Evolutionary conservation across 2,888 invertebrate species (phyloP).

Genomic region (Theretra japonica): DNA sequence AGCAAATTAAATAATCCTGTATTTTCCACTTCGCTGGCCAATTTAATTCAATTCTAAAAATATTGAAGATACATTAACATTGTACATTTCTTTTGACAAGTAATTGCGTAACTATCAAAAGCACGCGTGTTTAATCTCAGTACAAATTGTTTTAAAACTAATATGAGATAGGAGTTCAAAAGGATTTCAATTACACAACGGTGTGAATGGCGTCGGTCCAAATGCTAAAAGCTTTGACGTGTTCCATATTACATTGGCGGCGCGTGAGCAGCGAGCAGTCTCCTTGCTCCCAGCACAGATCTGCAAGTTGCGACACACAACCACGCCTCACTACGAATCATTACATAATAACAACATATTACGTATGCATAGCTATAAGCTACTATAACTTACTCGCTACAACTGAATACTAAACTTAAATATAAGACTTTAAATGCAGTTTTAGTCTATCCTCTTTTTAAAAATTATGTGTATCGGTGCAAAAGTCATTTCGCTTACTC

Average conservation of each 20-base stretch:
- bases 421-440: not conserved
- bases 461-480: not conserved
- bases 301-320: slow-evolving; percentile 18
- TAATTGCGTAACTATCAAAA: not conserved
- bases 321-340: not conserved
- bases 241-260: slow-evolving; percentile 34
- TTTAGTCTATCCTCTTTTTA: not conserved
- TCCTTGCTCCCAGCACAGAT: slow-evolving; percentile 16
- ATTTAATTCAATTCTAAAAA: too few species aligned
- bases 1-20: too few species aligned
- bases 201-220: slow-evolving; percentile 28
- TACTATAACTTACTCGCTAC: not conserved
- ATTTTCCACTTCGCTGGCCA: too few species aligned
- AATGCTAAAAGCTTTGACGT: slow-evolving; percentile 31
- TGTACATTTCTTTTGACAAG: not conserved
- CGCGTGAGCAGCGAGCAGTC: slow-evolving; percentile 19
- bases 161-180: slow-evolving; percentile 10
- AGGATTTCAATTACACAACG: slow-evolving; percentile 19
- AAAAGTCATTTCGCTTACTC: not conserved
- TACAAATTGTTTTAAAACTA: slow-evolving; percentile 9
- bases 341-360: slow-evolving; percentile 22
- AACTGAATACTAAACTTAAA: slow-evolving; percentile 7
- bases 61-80: too few species aligned
- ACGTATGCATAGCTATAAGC: not conserved
- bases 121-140: not conserved